Evolutionary conservation across 2,797 vertebrate genomes (phyloP).

Genomic region (Chlorospingus flavigularis): DNA sequence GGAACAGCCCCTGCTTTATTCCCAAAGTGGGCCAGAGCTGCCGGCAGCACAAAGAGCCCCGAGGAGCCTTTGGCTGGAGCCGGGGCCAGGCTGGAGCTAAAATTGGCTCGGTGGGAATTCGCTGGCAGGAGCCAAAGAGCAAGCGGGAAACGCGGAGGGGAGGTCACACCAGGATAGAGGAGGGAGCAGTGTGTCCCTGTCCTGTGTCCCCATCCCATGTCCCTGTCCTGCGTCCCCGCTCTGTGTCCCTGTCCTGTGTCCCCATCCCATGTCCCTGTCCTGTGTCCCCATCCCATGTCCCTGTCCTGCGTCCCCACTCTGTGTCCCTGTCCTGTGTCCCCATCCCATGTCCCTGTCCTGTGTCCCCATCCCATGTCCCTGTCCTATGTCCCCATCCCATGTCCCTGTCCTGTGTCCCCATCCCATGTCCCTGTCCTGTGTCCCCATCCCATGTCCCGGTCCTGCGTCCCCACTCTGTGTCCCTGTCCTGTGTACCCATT

Average conservation of each 20-base stretch:
- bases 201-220: not conserved
- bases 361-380: accelerated
- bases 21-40: constrained; percentile 34
- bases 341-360: not conserved
- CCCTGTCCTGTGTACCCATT: no score
- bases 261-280: accelerated
- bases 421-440: accelerated
- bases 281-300: accelerated
- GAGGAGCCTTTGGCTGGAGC: constrained; percentile 5
- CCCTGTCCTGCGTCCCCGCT: not conserved
- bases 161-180: not conserved
- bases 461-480: no score
- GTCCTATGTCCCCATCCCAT: accelerated
- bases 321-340: accelerated
- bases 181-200: not conserved
- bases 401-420: accelerated
- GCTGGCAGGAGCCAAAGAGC: not conserved
- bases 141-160: not conserved
- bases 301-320: accelerated
- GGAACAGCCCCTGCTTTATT: constrained; percentile 15
- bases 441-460: no score
- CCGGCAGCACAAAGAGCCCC: constrained; percentile 17
- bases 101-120: constrained; percentile 68
- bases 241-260: accelerated
- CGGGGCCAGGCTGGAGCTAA: constrained; percentile 45